Evolutionary conservation across 2,797 vertebrate species (phyloP), one percentile per base, ranked within the genome.

Genomic region (Xyrichtys novacula): DNA sequence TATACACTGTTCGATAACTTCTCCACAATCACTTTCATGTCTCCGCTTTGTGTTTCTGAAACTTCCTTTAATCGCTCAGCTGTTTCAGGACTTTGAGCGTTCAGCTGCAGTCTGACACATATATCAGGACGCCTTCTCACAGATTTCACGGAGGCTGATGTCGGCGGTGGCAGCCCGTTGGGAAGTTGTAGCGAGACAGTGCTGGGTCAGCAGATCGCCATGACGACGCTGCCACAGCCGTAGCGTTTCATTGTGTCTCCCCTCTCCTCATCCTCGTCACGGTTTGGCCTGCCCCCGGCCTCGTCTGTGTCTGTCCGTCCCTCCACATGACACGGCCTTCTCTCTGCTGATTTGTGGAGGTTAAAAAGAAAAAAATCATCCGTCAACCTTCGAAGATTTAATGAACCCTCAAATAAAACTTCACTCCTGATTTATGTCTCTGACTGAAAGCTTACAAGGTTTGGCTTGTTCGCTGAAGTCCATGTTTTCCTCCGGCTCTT

Each of bases 151-250:
- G 44, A 20, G 64, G 32, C 44, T 34, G 49, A 57, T 16, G 48
- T 2, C 1, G 32, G 25, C 0, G 34, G 36, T 46, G 52, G 19
- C 14, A 10, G 40, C 50, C 49, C 6, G 9, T 20, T 25, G 61
- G 62, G 69, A 61, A 66, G 76, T 69, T 71, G 67, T 71, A 76
- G 47, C 32, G 34, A 81, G 79, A 74, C 74, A 46, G 42, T 69
- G 89, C 86, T 76, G 64, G 65, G 85, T 92, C 91, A 90, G 89
- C 89, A 78, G 57, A 79, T 88, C 73, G 69, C 83, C 71, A 74
- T 84, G 78, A 76, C 79, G 52, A 81, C 54, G 22, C 63, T 5
- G 1, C 28, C 73, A 47, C 64, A 2, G 66, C 78, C 68, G 4
- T 32, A 67, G 60, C 72, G 17, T 72, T 77, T 80, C 75, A 80